Evolutionary conservation across 2,888 invertebrate species (phyloP), one percentile per base, ranked within the genome.

Genomic region (Caenorhabditis sp.): DNA sequence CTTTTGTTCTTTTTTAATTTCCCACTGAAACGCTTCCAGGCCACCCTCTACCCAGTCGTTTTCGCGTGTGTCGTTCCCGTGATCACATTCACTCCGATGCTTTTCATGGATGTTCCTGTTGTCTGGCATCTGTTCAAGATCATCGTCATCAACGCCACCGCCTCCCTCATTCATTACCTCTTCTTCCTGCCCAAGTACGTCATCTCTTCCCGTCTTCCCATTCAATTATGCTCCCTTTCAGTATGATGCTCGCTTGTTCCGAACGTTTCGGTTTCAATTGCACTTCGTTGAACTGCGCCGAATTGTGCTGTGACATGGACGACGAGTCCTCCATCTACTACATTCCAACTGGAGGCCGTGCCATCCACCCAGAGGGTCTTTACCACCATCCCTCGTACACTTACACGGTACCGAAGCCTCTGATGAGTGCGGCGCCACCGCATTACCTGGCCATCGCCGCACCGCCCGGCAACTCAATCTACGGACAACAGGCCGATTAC

Each of bases 61-160:
- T 73, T 80, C 45, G 78, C 83, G 22, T 83, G 81, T 52, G 41
- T 76, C 43, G 56, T 85, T 1, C 82, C 86, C 3, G 76, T 80
- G 6, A 46, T 84, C 45, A 80, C 83, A 9, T 86, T 79, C 62
- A 43, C 83, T 30, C 84, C 86, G 26, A 48, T 85, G 7, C 76
- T 87, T 6, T 58, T 53, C n/a, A 72, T 83, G n/a, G 79, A 80
- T 62, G 78, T 83, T 37, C 86, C 87, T 6, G 50, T 87, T 13
- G 72, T 87, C 41, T 22, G 48, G 15, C 84, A 88, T 68, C 74
- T 87, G 9, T 86, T 83, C 82, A 84, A 85, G 68, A 78, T 86
- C 24, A 70, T 88, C 15, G 73, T 83, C 7, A 50, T 84, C 53
- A 81, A 81, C 53, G 80, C 86, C 2, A 37, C 74, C 30, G 79